Evolutionary conservation across 2,888 invertebrate genomes (phyloP).

Genomic region (Cordilura impudica): DNA sequence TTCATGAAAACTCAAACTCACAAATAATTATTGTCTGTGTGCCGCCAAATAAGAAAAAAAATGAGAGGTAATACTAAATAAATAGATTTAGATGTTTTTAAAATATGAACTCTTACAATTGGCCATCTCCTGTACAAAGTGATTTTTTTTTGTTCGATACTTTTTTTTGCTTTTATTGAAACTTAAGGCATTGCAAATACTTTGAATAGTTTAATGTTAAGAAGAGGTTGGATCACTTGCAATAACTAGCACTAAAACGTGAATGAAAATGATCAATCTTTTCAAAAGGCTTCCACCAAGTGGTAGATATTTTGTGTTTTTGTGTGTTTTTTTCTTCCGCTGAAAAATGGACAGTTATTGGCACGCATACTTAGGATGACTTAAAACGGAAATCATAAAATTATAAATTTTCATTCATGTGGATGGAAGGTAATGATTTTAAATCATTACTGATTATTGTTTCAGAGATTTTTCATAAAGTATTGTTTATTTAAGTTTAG

Average conservation of each 20-base stretch:
- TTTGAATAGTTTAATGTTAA: too few relatives aligned
- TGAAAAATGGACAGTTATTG: slow-evolving; percentile 42
- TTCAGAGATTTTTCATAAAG: slow-evolving; percentile 15
- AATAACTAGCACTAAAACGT: slow-evolving; percentile 10
- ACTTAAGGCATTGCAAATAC: not conserved
- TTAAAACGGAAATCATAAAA: slow-evolving; percentile 61
- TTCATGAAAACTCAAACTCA: too few relatives aligned
- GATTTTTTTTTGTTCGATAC: not conserved
- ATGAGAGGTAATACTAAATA: too few relatives aligned
- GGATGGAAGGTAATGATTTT: slow-evolving; percentile 58
- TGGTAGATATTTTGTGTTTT: not conserved
- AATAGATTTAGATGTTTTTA: too few relatives aligned
- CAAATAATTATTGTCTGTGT: too few relatives aligned
- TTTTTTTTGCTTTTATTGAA: not conserved
- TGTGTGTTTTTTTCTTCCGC: not conserved
- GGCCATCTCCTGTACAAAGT: not conserved
- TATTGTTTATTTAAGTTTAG: slow-evolving; percentile 34
- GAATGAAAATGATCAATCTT: slow-evolving; percentile 28
- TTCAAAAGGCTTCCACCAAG: slow-evolving; percentile 50
- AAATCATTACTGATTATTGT: slow-evolving; percentile 39
- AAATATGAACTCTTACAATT: too few relatives aligned
- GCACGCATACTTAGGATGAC: slow-evolving; percentile 56
- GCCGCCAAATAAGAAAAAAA: too few relatives aligned
- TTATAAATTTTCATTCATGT: slow-evolving; percentile 50
- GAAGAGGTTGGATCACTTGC: slow-evolving; percentile 24